A percentile compares a stretch with the other conserved stretches of the same genome.
These are phyloP conservation scores for Oxytorus armatus DNA, from an alignment of 2,888 invertebrate species.

Conservation along the genomic window DNA sequence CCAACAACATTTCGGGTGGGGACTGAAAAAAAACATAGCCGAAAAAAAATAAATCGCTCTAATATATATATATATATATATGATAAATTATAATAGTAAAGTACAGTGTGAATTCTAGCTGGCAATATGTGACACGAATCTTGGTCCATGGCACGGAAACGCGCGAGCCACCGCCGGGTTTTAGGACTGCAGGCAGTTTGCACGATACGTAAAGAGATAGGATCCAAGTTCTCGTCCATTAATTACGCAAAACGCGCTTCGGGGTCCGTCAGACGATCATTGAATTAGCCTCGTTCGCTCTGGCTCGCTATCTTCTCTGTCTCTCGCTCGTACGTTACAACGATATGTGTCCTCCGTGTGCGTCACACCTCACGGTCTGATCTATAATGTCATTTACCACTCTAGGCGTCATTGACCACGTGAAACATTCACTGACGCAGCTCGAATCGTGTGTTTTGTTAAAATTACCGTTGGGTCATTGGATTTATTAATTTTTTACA, in stretches of 20 bases:
- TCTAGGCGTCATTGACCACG: slow-evolving; percentile 1
- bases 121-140: slow-evolving; percentile 28
- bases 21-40: too few species aligned
- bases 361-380: neutral
- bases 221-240: slow-evolving; percentile 72
- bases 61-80: neutral
- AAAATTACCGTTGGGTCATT: too few species aligned
- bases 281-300: slow-evolving; percentile 76
- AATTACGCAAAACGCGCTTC: slow-evolving; percentile 75
- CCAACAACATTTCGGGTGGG: too few species aligned
- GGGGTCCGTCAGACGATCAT: slow-evolving; percentile 70
- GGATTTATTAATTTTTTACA: too few species aligned
- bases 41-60: too few species aligned
- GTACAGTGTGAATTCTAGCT: neutral
- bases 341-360: slow-evolving; percentile 49
- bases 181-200: slow-evolving; percentile 62
- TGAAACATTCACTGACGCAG: neutral
- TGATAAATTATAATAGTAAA: neutral
- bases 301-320: slow-evolving; percentile 68
- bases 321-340: slow-evolving; percentile 57
- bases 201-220: slow-evolving; percentile 67
- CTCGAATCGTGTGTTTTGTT: neutral
- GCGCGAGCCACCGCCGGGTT: slow-evolving; percentile 32
- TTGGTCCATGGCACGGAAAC: slow-evolving; percentile 23
- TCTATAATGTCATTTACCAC: slow-evolving; percentile 11